These are phyloP conservation scores for Pseudomyrmex concolor DNA, from an alignment of 1,140 invertebrate species.

Conservation along the genomic window DNA sequence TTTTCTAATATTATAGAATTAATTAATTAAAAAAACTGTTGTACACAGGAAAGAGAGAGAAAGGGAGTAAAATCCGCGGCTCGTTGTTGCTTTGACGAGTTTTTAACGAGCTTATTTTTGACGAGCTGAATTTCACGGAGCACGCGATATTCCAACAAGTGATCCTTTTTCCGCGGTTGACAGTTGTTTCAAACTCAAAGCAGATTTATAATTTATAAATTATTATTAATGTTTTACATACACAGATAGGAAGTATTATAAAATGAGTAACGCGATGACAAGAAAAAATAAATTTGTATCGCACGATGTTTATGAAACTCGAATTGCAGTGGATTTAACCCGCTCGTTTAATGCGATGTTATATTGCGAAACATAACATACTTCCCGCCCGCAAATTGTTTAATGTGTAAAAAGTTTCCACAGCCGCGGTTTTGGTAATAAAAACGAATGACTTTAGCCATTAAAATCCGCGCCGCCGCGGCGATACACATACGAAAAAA, in stretches of 20 bases:
- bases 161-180: background rate
- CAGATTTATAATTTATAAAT: no score
- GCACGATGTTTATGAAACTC: background rate
- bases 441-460: background rate
- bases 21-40: constrained; percentile 34
- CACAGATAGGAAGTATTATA: background rate
- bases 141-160: background rate
- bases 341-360: no score
- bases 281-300: background rate
- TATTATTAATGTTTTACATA: background rate
- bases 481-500: background rate
- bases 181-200: background rate
- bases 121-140: background rate
- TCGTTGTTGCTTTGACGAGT: background rate
- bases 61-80: background rate
- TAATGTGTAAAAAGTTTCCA: constrained; percentile 4
- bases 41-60: background rate
- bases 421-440: background rate
- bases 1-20: background rate
- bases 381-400: background rate
- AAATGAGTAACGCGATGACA: background rate
- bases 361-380: background rate
- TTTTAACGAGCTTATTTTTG: constrained; percentile 1
- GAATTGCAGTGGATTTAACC: background rate
- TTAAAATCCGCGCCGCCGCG: constrained; percentile 12